Percentiles rank a stretch among this genome's conserved stretches.
These are phyloP conservation scores for Abramis brama DNA, from an alignment of 2,113 vertebrate genomes.

Conservation along the genomic window DNA sequence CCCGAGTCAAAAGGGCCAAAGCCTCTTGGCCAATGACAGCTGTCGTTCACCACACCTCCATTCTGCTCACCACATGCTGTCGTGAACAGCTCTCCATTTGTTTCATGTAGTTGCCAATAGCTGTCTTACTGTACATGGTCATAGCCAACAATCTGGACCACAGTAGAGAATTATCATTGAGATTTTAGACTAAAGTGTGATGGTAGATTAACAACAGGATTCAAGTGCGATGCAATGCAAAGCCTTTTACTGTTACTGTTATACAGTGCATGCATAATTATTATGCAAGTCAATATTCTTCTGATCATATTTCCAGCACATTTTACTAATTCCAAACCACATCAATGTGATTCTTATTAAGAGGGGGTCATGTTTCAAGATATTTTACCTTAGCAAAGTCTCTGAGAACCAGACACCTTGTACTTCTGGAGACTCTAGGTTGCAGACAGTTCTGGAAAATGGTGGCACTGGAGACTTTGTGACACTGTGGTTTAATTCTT, in stretches of 20 bases:
- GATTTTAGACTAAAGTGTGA: background rate
- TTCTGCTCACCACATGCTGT: slow-evolving; percentile 54
- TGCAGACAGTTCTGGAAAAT: no score
- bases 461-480: no score
- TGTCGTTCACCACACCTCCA: slow-evolving; percentile 48
- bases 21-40: slow-evolving; percentile 53
- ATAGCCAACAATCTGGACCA: slow-evolving; percentile 36
- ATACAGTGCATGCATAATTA: background rate
- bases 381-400: no score
- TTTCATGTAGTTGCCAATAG: slow-evolving; percentile 27
- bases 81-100: slow-evolving; percentile 43
- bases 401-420: no score
- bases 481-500: no score
- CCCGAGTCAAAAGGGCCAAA: slow-evolving; percentile 34
- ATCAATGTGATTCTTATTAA: no score
- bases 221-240: background rate
- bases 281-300: no score
- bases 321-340: no score
- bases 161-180: background rate
- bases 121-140: slow-evolving; percentile 35
- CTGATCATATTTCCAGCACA: no score
- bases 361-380: no score
- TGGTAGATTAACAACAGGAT: background rate
- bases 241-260: background rate
- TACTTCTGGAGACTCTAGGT: no score